Conservation (phyloP, 2,888 invertebrate species). For the Leistus spinibarbis region DNA sequence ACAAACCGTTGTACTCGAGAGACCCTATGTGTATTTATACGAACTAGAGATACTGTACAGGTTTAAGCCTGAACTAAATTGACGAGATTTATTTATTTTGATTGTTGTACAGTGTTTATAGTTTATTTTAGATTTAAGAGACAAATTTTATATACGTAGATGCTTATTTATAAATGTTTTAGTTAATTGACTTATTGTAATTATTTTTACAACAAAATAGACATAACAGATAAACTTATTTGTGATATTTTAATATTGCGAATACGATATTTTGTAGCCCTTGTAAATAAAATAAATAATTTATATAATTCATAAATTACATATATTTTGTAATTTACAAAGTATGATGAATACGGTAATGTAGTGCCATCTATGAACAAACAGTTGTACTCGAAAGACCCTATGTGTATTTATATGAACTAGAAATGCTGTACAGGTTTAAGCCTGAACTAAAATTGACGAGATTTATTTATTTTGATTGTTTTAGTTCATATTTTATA, state of each 20-base stretch:
- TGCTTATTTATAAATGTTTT: background rate
- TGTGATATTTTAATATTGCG: too few relatives aligned
- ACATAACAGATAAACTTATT: too few relatives aligned
- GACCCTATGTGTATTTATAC: conserved; percentile 23
- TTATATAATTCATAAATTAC: too few relatives aligned
- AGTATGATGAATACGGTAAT: conserved; percentile 16
- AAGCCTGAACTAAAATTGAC: background rate
- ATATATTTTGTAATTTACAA: too few relatives aligned
- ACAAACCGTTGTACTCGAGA: background rate
- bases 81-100: conserved; percentile 18
- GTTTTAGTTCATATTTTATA: background rate
- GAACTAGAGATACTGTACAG: background rate
- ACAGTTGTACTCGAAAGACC: background rate
- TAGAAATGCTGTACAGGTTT: background rate
- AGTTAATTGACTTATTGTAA: background rate
- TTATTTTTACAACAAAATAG: background rate
- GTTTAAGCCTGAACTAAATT: background rate
- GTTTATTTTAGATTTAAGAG: background rate
- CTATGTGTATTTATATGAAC: conserved; percentile 19
- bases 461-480: conserved; percentile 19
- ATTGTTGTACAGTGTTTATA: conserved; percentile 10
- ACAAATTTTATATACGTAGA: background rate
- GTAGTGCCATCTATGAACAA: conserved; percentile 6
- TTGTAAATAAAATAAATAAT: too few relatives aligned
- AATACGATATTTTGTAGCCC: too few relatives aligned